phyloP scores from a whole-genome alignment of 2,113 vertebrate genomes.

The Maccullochella peelii region DNA sequence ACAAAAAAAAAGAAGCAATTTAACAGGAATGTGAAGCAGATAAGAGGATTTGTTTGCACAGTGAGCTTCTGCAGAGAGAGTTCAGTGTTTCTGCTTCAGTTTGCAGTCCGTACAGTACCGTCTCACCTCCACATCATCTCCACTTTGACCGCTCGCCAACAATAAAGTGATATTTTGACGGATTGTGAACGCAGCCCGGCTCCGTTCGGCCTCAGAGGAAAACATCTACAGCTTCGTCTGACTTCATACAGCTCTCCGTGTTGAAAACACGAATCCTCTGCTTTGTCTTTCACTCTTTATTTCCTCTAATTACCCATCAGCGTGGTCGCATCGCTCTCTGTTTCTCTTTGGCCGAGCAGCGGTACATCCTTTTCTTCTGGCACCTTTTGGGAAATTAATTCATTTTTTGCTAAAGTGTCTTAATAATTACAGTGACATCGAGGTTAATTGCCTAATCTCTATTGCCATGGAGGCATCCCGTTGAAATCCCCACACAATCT shows the following conservation, averaged over 20 bases:
- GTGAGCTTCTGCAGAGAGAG: not conserved
- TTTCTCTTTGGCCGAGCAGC: conserved; percentile 50
- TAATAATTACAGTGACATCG: conserved; percentile 76
- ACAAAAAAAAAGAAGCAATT: too few species aligned
- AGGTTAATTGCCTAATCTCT: conserved; percentile 78
- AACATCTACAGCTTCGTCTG: not conserved
- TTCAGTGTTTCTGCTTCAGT: not conserved
- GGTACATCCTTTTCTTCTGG: conserved; percentile 46
- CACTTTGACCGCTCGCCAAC: not conserved
- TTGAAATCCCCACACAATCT: conserved; percentile 75
- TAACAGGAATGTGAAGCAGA: not conserved
- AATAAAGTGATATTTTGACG: conserved; percentile 11
- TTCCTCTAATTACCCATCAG: conserved; percentile 55
- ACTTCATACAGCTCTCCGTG: conserved; percentile 1
- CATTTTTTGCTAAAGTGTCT: conserved; percentile 72
- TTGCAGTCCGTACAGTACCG: not conserved
- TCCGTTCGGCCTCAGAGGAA: conserved; percentile 16
- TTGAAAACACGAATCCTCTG: conserved; percentile 25
- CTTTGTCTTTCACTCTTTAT: conserved; percentile 39
- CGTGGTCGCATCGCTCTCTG: conserved; percentile 28
- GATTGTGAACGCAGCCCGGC: not conserved
- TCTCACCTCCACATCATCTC: conserved; percentile 14
- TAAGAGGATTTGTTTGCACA: not conserved
- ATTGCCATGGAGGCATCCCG: conserved; percentile 61
- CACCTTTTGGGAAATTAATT: conserved; percentile 76